Evolutionary conservation across 1,140 invertebrate species (phyloP).

Genomic region (Atta texana): DNA sequence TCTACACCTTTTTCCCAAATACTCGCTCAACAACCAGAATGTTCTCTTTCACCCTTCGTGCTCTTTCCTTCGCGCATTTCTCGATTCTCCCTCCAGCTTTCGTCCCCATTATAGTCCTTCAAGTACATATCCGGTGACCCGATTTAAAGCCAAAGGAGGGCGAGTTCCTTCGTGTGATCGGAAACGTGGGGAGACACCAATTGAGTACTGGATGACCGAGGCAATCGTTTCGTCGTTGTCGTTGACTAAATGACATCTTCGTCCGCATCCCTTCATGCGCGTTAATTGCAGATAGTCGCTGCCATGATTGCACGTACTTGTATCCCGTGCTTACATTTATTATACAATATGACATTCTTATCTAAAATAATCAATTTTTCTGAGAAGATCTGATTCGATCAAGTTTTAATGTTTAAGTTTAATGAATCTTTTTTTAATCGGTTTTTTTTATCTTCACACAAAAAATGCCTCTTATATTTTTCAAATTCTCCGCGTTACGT

Average conservation of each 20-base stretch:
- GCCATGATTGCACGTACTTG: background rate
- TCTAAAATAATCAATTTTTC: background rate
- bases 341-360: background rate
- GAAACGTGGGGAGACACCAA: constrained; percentile 63
- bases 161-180: constrained; percentile 69
- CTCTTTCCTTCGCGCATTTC: constrained; percentile 51
- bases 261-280: constrained; percentile 5
- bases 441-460: background rate
- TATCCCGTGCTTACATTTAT: background rate
- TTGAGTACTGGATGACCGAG: constrained; percentile 64
- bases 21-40: constrained; percentile 26
- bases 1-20: background rate
- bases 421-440: background rate
- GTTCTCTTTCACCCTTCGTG: constrained; percentile 33
- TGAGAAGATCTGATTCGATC: background rate
- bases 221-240: constrained; percentile 25
- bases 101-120: constrained; percentile 80
- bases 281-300: constrained; percentile 34
- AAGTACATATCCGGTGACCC: constrained; percentile 82
- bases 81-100: constrained; percentile 67
- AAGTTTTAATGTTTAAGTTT: too few relatives aligned
- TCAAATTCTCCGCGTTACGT: background rate
- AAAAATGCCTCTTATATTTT: background rate
- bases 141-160: constrained; percentile 79
- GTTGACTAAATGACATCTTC: constrained; percentile 45